Percentiles rank a stretch among this genome's conserved stretches.
Conservation (phyloP, 35 echinoderm and acorn worm genomes). For the Patiria miniata region DNA sequence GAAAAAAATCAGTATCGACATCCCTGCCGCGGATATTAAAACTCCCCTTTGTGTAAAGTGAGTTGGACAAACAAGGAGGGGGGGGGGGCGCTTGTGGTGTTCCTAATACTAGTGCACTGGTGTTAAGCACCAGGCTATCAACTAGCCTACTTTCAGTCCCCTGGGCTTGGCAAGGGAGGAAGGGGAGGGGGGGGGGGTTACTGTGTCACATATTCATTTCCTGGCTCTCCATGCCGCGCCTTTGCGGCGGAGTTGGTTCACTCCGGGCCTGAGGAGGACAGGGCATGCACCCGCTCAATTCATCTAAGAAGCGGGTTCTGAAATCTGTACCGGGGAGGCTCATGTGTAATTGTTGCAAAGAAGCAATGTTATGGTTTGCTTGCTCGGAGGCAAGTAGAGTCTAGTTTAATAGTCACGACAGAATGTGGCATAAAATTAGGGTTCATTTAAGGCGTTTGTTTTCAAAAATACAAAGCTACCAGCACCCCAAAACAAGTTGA, state of each 20-base stretch:
- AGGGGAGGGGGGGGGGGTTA: background rate
- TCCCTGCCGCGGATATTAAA: constrained; percentile 23
- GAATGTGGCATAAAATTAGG: no score
- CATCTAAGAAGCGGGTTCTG: no score
- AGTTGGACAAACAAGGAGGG: constrained; percentile 18
- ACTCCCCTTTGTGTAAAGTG: background rate
- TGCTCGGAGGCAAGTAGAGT: background rate
- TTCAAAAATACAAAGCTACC: no score
- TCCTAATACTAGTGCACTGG: constrained; percentile 8
- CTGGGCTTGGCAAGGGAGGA: background rate
- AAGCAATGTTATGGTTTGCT: background rate
- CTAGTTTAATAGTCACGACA: no score
- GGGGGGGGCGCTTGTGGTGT: background rate
- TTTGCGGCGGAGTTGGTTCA: background rate
- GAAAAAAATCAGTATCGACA: background rate
- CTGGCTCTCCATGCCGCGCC: background rate
- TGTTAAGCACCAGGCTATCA: constrained; percentile 7
- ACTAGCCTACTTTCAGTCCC: background rate
- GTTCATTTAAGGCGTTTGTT: no score
- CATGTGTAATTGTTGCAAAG: constrained; percentile 10
- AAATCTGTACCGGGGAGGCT: background rate
- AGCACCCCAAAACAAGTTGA: no score
- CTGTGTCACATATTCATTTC: constrained; percentile 28
- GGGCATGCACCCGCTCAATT: background rate
- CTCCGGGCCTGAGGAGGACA: background rate